These are phyloP conservation scores for Scaptomyza polygonia DNA, from an alignment of 2,888 invertebrate species.

Conservation along the genomic window DNA sequence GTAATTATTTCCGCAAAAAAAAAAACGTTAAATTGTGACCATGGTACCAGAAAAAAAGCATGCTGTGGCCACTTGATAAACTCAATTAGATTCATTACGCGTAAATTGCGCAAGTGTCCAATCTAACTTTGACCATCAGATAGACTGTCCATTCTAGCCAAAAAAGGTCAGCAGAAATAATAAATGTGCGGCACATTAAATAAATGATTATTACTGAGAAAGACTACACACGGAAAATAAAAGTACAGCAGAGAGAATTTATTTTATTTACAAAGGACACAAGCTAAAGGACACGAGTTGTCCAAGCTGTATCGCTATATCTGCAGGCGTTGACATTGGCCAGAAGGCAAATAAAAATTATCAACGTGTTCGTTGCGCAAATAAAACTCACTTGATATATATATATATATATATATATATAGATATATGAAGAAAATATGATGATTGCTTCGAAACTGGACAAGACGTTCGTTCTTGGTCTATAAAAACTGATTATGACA, in stretches of 20 bases:
- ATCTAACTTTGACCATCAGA: conserved; percentile 82
- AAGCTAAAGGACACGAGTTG: conserved; percentile 18
- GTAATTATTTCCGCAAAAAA: not conserved
- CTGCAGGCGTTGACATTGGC: conserved; percentile 32
- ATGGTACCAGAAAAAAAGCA: conserved; percentile 25
- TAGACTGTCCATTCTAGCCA: conserved; percentile 27
- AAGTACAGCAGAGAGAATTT: conserved; percentile 65
- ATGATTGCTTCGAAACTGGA: conserved; percentile 57
- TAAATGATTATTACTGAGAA: conserved; percentile 80
- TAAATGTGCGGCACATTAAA: conserved; percentile 80
- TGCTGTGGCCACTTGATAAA: conserved; percentile 65
- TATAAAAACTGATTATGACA: conserved; percentile 72
- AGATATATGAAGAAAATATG: conserved; percentile 50
- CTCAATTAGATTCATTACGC: conserved; percentile 82
- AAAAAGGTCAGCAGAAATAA: conserved; percentile 80
- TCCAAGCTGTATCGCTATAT: conserved; percentile 23
- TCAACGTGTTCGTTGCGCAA: conserved; percentile 69
- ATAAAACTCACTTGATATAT: conserved; percentile 55
- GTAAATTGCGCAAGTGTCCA: conserved; percentile 78
- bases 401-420: conserved; percentile 27
- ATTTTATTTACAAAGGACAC: conserved; percentile 70
- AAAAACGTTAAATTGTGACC: conserved; percentile 9
- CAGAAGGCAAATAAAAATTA: conserved; percentile 73
- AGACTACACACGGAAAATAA: conserved; percentile 65
- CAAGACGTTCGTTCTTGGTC: conserved; percentile 9